A percentile compares a stretch with the other conserved stretches of the same genome.
phyloP scores from a whole-genome alignment of 2,888 invertebrate genomes.

The Petrolisthes cinctipes region DNA sequence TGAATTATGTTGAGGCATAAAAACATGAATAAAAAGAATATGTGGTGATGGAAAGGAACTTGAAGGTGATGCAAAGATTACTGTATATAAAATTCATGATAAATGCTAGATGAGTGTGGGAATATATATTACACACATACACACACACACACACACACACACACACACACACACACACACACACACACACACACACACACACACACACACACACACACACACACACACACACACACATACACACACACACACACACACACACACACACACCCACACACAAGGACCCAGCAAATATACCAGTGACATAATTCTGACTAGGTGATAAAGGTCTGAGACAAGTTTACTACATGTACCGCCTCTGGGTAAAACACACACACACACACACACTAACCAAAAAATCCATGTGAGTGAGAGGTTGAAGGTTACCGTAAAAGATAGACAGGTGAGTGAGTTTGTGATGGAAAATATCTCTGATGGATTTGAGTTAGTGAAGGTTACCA shows the following conservation, averaged over 20 bases:
- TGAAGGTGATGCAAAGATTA: not conserved
- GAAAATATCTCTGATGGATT: no score
- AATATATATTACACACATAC: slow-evolving; percentile 8
- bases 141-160: slow-evolving; percentile 10
- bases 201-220: slow-evolving; percentile 26
- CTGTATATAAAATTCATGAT: not conserved
- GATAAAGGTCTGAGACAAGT: no score
- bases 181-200: slow-evolving; percentile 13
- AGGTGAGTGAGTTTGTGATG: no score
- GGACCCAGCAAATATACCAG: not conserved
- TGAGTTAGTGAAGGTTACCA: no score
- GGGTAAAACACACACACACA: not conserved
- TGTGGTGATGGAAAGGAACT: not conserved
- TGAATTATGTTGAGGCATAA: not conserved
- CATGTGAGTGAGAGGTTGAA: no score
- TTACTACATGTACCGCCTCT: no score
- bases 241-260: slow-evolving; percentile 19
- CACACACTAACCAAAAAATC: not conserved
- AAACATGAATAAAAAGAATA: not conserved
- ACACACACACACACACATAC: slow-evolving; percentile 15
- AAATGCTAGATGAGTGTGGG: not conserved
- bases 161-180: slow-evolving; percentile 20
- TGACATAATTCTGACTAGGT: not conserved
- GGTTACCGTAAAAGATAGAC: no score
- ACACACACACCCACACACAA: slow-evolving; percentile 9